Conservation (phyloP, 2,113 vertebrate species). For the Equus quagga region DNA sequence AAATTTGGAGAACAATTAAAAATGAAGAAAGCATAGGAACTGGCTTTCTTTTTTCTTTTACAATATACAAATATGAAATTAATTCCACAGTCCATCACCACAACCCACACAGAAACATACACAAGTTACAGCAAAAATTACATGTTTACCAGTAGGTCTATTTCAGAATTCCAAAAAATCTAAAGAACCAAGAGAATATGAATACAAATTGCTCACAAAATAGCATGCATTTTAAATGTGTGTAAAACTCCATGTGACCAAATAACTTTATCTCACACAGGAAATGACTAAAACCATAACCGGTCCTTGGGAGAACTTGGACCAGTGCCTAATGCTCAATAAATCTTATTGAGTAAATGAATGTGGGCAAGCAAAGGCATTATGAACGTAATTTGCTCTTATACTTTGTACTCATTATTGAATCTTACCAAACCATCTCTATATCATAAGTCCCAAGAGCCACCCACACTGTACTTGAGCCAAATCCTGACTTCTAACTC, state of each 20-base stretch:
- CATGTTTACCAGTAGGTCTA: background rate
- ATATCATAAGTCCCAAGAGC: background rate
- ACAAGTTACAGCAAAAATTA: background rate
- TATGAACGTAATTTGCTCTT: background rate
- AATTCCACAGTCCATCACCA: background rate
- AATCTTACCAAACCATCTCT: background rate
- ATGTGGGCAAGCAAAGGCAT: background rate
- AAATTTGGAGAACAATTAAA: background rate
- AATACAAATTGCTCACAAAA: conserved; percentile 32
- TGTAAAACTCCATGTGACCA: background rate
- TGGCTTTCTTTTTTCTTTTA: background rate
- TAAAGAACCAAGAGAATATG: background rate
- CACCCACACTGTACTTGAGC: background rate
- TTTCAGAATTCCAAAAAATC: conserved; percentile 1
- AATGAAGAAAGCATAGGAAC: background rate
- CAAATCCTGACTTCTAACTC: background rate
- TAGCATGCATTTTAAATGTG: background rate
- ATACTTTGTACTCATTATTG: background rate
- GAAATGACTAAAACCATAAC: conserved; percentile 6
- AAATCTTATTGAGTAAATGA: background rate
- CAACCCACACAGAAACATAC: background rate
- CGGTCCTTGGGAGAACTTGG: background rate
- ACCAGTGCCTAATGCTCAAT: background rate
- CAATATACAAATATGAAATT: conserved; percentile 35
- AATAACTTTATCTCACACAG: background rate